Conservation (phyloP, 2,888 invertebrate species). For the Pollenia griseotomentosa region DNA sequence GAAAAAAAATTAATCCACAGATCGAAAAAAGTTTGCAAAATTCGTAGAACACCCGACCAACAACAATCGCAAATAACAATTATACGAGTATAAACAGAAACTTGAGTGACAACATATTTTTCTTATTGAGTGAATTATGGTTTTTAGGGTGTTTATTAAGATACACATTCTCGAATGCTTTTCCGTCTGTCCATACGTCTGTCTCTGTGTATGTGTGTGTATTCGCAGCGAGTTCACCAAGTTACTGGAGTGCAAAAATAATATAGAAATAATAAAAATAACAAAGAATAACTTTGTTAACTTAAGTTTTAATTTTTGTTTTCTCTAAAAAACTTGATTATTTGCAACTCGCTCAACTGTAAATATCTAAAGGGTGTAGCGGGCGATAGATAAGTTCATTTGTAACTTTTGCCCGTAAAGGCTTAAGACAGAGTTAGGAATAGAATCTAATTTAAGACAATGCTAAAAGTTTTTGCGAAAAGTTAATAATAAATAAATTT, state of each 20-base stretch:
- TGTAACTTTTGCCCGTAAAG: conserved; percentile 16
- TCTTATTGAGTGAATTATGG: conserved; percentile 69
- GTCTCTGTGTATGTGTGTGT: neutral
- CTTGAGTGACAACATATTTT: conserved; percentile 73
- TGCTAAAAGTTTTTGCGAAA: too few species aligned
- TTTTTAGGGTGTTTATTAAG: conserved; percentile 64
- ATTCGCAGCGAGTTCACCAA: conserved; percentile 55
- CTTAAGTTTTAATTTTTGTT: conserved; percentile 21
- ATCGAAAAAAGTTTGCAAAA: conserved; percentile 33
- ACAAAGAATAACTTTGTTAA: conserved; percentile 66
- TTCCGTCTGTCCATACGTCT: neutral
- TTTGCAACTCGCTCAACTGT: conserved; percentile 63
- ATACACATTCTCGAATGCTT: conserved; percentile 9
- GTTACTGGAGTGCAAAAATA: conserved; percentile 66
- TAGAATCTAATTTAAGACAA: neutral
- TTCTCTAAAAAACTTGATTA: conserved; percentile 62
- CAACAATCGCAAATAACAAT: conserved; percentile 31
- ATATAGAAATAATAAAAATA: conserved; percentile 24
- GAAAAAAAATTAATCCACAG: conserved; percentile 41
- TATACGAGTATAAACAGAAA: conserved; percentile 32
- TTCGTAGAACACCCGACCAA: conserved; percentile 13
- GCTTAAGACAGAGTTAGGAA: conserved; percentile 19
- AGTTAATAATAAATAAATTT: too few species aligned
- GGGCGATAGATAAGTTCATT: conserved; percentile 55
- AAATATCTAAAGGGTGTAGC: conserved; percentile 50